These are phyloP conservation scores for Leuctra nigra DNA, from an alignment of 2,888 invertebrate genomes.

Conservation along the genomic window DNA sequence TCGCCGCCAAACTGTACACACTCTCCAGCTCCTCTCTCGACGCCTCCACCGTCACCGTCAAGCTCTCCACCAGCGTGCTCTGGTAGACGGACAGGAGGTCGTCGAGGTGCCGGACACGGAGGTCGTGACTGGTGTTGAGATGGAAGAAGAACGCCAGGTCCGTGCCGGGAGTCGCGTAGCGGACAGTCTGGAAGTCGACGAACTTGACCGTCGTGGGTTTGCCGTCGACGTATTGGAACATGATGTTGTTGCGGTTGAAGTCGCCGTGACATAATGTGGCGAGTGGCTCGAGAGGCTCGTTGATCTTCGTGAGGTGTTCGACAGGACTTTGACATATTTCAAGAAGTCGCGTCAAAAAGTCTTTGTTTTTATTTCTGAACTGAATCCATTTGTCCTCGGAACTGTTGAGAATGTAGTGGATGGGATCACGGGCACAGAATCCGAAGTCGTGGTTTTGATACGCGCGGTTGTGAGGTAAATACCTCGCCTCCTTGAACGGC, in stretches of 20 bases:
- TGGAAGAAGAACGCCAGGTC: slow-evolving; percentile 38
- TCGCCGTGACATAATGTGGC: slow-evolving; percentile 39
- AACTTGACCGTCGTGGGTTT: slow-evolving; percentile 25
- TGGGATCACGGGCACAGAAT: neutral
- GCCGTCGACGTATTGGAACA: slow-evolving; percentile 36
- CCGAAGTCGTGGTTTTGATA: slow-evolving; percentile 5
- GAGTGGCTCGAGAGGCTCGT: slow-evolving; percentile 23
- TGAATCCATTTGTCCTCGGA: slow-evolving; percentile 29
- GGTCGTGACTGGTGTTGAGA: slow-evolving; percentile 35
- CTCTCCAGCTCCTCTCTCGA: slow-evolving; percentile 2
- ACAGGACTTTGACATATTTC: slow-evolving; percentile 31
- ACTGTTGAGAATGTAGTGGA: slow-evolving; percentile 15
- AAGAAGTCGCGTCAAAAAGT: slow-evolving; percentile 34
- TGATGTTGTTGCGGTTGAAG: slow-evolving; percentile 39
- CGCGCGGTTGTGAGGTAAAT: neutral
- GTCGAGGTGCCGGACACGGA: slow-evolving; percentile 33
- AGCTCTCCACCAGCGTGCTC: slow-evolving; percentile 10
- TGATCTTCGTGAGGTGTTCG: slow-evolving; percentile 11
- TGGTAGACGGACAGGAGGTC: slow-evolving; percentile 34
- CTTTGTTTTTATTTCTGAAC: slow-evolving; percentile 29
- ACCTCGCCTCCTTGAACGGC: slow-evolving; percentile 1
- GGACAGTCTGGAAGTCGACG: slow-evolving; percentile 26
- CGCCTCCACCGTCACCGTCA: slow-evolving; percentile 8
- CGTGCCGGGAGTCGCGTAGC: slow-evolving; percentile 37
- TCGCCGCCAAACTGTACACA: slow-evolving; percentile 5